These are phyloP conservation scores for Aphelocoma coerulescens DNA, from an alignment of 2,113 vertebrate genomes.

Conservation along the genomic window DNA sequence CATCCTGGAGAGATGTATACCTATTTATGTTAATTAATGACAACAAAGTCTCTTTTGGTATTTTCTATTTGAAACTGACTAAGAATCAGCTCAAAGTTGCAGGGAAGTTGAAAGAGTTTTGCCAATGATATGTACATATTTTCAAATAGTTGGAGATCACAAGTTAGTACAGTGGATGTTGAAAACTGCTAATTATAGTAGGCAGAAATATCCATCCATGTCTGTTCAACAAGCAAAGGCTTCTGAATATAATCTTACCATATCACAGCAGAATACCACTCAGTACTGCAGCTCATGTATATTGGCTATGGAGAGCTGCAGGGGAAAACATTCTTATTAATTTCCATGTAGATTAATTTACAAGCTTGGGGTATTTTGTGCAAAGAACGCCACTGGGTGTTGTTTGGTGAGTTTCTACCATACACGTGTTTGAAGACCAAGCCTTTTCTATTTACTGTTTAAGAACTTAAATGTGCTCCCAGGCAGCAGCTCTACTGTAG, in stretches of 20 bases:
- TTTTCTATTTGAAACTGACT: neutral
- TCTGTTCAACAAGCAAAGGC: neutral
- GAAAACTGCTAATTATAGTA: neutral
- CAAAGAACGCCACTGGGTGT: neutral
- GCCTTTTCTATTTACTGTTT: neutral
- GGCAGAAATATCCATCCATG: neutral
- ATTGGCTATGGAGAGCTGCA: neutral
- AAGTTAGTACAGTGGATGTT: neutral
- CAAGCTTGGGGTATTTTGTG: neutral
- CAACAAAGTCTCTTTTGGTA: neutral
- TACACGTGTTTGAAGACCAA: neutral
- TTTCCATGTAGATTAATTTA: neutral
- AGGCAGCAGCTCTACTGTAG: neutral
- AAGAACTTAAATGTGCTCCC: neutral
- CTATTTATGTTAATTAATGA: constrained; percentile 1
- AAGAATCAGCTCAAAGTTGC: neutral
- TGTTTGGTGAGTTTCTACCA: neutral
- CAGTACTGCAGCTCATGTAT: neutral
- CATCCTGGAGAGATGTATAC: neutral
- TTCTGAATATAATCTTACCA: neutral
- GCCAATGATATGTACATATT: neutral
- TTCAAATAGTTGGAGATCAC: neutral
- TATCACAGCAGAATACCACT: neutral
- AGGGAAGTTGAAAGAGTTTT: constrained; percentile 4
- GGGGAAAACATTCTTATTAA: neutral